These are phyloP conservation scores for Semnornis frantzii DNA, from an alignment of 2,113 vertebrate species.

Conservation along the genomic window DNA sequence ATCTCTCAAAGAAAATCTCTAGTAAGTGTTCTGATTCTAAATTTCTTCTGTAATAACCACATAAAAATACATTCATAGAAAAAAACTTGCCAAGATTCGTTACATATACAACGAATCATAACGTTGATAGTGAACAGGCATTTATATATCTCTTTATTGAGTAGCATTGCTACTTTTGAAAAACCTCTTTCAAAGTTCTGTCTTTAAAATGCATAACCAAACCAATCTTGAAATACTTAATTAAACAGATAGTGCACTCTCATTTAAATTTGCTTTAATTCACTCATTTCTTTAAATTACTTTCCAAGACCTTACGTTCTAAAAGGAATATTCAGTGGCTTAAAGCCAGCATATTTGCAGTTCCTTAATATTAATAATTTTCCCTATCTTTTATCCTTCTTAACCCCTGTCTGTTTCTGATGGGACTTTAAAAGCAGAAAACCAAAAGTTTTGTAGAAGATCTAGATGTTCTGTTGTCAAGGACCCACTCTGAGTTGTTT, in stretches of 20 bases:
- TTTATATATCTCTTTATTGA: background rate
- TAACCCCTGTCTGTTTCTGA: background rate
- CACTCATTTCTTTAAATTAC: background rate
- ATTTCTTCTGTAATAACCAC: background rate
- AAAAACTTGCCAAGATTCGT: background rate
- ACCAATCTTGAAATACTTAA: background rate
- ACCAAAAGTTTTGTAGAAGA: background rate
- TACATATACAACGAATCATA: background rate
- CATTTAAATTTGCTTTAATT: constrained; percentile 26
- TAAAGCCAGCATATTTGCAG: background rate
- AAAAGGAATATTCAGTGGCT: background rate
- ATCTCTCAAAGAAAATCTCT: background rate
- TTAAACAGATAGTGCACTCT: background rate
- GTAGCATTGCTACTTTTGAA: background rate
- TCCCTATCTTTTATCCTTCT: background rate
- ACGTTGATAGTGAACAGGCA: background rate
- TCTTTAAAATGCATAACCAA: constrained; percentile 19
- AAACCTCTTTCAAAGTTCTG: constrained; percentile 26
- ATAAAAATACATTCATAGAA: background rate
- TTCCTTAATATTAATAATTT: background rate
- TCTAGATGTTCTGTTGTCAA: background rate
- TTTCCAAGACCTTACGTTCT: background rate
- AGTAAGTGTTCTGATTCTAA: background rate
- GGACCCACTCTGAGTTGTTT: background rate
- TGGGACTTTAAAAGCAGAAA: background rate